Evolutionary conservation across 2,888 invertebrate genomes (phyloP).

Genomic region (Choristoneura rosaceana): DNA sequence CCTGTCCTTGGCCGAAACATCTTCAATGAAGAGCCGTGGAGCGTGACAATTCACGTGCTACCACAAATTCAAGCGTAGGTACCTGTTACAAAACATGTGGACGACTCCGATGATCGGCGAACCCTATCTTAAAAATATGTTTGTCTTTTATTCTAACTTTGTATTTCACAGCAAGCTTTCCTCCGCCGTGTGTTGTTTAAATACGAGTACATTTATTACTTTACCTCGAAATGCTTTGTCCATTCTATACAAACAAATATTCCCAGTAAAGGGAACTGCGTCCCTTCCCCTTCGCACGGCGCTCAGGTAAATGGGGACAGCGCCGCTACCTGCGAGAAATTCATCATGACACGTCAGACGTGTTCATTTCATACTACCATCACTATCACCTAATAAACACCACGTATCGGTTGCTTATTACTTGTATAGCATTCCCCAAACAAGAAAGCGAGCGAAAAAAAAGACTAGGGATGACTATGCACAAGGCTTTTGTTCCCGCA

Average conservation of each 20-base stretch:
- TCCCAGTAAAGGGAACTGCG: conserved; percentile 70
- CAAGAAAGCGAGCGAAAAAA: conserved; percentile 75
- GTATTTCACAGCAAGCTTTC: conserved; percentile 1
- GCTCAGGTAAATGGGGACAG: conserved; percentile 74
- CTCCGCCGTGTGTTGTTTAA: conserved; percentile 36
- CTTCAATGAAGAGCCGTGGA: conserved; percentile 66
- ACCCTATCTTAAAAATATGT: conserved; percentile 5
- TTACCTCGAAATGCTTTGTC: conserved; percentile 55
- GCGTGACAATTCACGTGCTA: conserved; percentile 68
- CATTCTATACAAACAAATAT: conserved; percentile 73
- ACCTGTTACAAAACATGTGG: conserved; percentile 31
- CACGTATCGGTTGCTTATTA: conserved; percentile 48
- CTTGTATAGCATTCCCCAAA: conserved; percentile 51
- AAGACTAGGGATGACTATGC: conserved; percentile 76
- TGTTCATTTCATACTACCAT: conserved; percentile 45
- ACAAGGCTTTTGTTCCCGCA: conserved; percentile 84
- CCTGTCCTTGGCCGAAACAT: conserved; percentile 66
- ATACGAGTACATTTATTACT: conserved; percentile 45
- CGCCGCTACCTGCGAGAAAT: conserved; percentile 74
- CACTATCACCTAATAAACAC: conserved; percentile 38
- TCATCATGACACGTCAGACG: conserved; percentile 54
- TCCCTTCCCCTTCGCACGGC: conserved; percentile 66
- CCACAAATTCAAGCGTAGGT: conserved; percentile 47
- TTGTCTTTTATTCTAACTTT: conserved; percentile 10
- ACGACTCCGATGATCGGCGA: conserved; percentile 18